Conservation (phyloP, 2,113 vertebrate species). For the Leptobrachium leishanense region DNA sequence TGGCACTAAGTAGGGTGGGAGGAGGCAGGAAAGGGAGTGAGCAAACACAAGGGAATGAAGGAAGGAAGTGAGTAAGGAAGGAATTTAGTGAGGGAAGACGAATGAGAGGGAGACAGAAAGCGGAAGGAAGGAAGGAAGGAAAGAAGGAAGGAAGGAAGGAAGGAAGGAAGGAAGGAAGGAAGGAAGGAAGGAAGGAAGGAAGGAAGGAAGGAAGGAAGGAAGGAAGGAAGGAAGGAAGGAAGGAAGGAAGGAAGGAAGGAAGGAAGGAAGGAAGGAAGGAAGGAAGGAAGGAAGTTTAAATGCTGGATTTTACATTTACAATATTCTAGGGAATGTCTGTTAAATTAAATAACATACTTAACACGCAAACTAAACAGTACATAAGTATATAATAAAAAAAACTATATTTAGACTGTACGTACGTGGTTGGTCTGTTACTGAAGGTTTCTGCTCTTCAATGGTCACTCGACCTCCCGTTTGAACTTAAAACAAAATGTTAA, state of each 20-base stretch:
- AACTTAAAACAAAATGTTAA: constrained; percentile 59
- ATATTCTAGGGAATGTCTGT: too few relatives aligned
- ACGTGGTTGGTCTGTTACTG: constrained; percentile 70
- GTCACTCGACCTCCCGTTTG: constrained; percentile 68
- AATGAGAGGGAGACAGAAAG: too few relatives aligned
- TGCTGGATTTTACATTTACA: too few relatives aligned
- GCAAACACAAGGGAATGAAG: too few relatives aligned
- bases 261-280: constrained; percentile 3
- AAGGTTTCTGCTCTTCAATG: constrained; percentile 65
- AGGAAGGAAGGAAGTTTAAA: not conserved
- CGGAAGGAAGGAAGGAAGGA: not conserved
- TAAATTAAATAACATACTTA: too few relatives aligned
- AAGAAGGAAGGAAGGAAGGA: constrained; percentile 15
- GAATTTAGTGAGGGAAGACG: too few relatives aligned
- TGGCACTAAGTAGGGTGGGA: too few relatives aligned
- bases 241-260: constrained; percentile 31
- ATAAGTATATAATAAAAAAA: not conserved
- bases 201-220: constrained; percentile 25
- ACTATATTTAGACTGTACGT: constrained; percentile 47
- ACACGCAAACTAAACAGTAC: not conserved
- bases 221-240: not conserved
- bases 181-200: constrained; percentile 23
- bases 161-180: constrained; percentile 23
- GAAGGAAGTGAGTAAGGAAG: too few relatives aligned
- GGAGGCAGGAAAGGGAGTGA: too few relatives aligned